Conservation (phyloP, 2,888 invertebrate genomes). For the Eurois occulta region DNA sequence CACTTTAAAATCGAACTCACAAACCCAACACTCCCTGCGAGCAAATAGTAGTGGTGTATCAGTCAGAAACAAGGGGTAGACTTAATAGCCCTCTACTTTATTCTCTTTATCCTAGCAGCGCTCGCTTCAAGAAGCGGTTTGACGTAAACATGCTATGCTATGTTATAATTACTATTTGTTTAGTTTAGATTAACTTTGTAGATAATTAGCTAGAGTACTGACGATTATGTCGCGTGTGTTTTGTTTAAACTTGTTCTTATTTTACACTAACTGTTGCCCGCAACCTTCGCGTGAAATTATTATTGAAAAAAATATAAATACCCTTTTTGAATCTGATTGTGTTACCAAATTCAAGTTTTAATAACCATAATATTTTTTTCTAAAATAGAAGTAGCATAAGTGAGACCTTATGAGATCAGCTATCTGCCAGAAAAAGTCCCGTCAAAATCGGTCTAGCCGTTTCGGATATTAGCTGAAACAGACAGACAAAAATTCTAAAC, state of each 20-base stretch:
- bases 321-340: too few species aligned
- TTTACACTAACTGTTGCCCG: too few species aligned
- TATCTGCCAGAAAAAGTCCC: too few species aligned
- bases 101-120: constrained; percentile 54
- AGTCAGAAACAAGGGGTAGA: constrained; percentile 57
- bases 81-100: constrained; percentile 68
- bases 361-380: too few species aligned
- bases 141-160: constrained; percentile 38
- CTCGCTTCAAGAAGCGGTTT: constrained; percentile 33
- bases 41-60: constrained; percentile 43
- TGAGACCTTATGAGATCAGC: too few species aligned
- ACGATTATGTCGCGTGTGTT: not conserved
- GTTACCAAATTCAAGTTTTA: too few species aligned
- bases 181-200: not conserved
- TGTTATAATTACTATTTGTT: constrained; percentile 44
- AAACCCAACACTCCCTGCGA: not conserved
- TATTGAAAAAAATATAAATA: too few species aligned
- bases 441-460: too few species aligned
- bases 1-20: not conserved
- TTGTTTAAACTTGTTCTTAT: not conserved
- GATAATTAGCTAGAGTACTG: constrained; percentile 10
- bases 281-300: too few species aligned
- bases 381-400: too few species aligned
- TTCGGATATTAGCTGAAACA: too few species aligned
- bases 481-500: too few species aligned